Conservation (phyloP, 2,888 invertebrate species). For the Branchipolynoe longqiensis region DNA sequence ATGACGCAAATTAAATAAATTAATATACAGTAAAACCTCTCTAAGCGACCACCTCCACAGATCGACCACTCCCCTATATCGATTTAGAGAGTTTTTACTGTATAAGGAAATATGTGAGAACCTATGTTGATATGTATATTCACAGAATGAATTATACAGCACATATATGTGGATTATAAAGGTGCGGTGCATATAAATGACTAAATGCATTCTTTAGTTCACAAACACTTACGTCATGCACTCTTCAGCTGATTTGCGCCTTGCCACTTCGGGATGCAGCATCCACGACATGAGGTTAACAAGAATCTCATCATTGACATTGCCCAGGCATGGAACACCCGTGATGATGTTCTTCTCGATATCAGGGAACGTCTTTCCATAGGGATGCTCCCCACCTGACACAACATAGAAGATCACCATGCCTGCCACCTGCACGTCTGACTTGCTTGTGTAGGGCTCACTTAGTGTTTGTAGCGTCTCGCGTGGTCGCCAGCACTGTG, state of each 20-base stretch:
- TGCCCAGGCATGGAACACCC: constrained; percentile 66
- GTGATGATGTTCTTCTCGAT: constrained; percentile 71
- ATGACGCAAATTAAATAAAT: too few species aligned
- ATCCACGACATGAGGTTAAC: constrained; percentile 72
- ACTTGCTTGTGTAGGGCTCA: background rate
- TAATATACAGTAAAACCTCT: too few species aligned
- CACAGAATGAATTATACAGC: too few species aligned
- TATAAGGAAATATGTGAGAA: background rate
- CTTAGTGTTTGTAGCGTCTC: background rate
- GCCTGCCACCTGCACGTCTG: constrained; percentile 67
- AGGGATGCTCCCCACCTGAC: constrained; percentile 76
- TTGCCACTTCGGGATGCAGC: constrained; percentile 69
- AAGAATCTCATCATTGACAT: constrained; percentile 72
- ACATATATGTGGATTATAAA: too few species aligned
- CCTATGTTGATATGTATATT: too few species aligned
- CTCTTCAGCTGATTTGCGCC: constrained; percentile 68
- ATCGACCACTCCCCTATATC: too few species aligned
- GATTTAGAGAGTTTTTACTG: background rate
- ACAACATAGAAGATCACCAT: constrained; percentile 77
- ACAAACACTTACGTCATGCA: constrained; percentile 67
- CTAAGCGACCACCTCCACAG: too few species aligned
- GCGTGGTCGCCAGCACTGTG: constrained; percentile 14
- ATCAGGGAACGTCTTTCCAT: constrained; percentile 71
- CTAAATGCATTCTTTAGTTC: too few species aligned
- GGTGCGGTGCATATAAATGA: too few species aligned